Base-by-base conservation (phyloP, 1,140 invertebrate genomes). In the Protaetia brevitarsis region DNA sequence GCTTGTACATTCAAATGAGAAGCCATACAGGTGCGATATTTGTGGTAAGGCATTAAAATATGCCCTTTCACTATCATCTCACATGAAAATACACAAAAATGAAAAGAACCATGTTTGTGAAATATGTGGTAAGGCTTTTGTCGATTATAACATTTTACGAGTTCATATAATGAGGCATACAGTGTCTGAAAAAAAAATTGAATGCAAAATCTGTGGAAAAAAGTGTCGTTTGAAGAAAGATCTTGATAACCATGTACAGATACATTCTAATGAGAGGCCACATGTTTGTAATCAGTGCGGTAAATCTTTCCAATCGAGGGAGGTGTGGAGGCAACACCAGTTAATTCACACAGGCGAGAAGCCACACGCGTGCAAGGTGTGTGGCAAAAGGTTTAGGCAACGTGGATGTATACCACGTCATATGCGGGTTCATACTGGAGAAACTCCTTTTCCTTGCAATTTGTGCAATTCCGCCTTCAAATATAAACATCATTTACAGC, bases 381-480 rank as follows among this genome's bases (percentile, higher is more conserved):
- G 91, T 73, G 80, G 80, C 6, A 92, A 91, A 71, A 84, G 82
- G 0, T 92, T 81, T 76, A 78, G 76, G 8, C 79, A 77, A 23
- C n/a, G 79, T 7, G n/a, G 45, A 21, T 16, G 27, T 64, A n/a
- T 59, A 16, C 28, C 26, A 5, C 26, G 28, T 1, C 64, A 51
- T 45, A 59, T 66, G 64, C 59, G 64, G 11, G 58, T 68, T 59
- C 72, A 73, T 65, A 73, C 70, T 23, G 72, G 74, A n/a, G 73
- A 76, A 65, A 66, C 71, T 29, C 74, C 73, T 13, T 73, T 66
- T 57, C 29, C 45, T 10, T 78, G 75, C 69, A 61, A 63, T 16
- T 63, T 73, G 10, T 78, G 75, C 67, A 57, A 45, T 21, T 76
- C 75, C 67, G 64, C 72, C 19, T 77, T 72, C 57, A 66, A 64